Conservation (phyloP, 2,797 vertebrate genomes). For the Melopsittacus undulatus region DNA sequence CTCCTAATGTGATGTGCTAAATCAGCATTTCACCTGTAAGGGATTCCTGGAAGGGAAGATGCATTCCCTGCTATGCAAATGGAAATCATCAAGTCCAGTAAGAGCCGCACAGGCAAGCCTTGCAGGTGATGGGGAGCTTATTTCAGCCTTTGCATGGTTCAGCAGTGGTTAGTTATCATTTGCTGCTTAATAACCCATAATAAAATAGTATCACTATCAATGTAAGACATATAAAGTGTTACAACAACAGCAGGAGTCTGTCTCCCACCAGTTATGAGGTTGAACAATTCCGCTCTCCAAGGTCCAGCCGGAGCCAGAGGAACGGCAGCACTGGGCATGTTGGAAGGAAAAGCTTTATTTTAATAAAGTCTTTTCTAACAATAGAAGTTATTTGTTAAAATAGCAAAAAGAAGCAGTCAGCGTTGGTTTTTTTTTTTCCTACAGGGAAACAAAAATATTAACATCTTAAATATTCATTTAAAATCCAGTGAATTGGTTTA, state of each 20-base stretch:
- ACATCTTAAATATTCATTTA: constrained; percentile 58
- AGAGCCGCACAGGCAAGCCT: not conserved
- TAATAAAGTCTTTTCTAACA: constrained; percentile 57
- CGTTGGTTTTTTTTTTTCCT: not conserved
- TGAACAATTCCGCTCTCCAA: not conserved
- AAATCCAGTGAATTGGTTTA: constrained; percentile 15
- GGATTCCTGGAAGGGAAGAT: not conserved
- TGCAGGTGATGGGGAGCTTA: not conserved
- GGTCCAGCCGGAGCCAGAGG: not conserved
- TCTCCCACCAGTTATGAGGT: not conserved
- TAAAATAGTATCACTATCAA: not conserved
- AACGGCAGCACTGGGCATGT: not conserved
- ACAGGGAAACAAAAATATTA: not conserved
- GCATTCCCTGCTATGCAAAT: accelerated
- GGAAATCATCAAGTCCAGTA: not conserved
- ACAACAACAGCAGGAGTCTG: not conserved
- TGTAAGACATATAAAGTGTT: not conserved
- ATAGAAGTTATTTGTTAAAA: constrained; percentile 40
- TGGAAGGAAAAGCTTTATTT: constrained; percentile 60
- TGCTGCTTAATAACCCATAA: not conserved
- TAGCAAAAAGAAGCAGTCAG: constrained; percentile 19
- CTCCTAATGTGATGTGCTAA: not conserved
- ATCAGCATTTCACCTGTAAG: not conserved
- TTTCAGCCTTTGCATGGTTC: not conserved
- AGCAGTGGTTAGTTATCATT: not conserved